Evolutionary conservation across 2,888 invertebrate species (phyloP).

Genomic region (Lottia scabra): DNA sequence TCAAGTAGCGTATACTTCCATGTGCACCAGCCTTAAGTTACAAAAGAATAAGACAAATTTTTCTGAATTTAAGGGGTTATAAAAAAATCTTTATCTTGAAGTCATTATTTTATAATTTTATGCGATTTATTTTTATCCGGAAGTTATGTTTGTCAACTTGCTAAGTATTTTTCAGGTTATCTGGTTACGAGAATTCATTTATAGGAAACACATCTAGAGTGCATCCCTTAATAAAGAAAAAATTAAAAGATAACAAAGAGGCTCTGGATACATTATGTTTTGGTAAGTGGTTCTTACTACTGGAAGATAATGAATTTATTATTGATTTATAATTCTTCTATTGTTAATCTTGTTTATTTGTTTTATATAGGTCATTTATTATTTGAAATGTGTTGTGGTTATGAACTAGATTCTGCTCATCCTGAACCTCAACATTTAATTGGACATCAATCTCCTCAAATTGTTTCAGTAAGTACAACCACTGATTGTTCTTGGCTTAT

Average conservation of each 20-base stretch:
- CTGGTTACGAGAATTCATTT: constrained; percentile 88
- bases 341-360: constrained; percentile 16
- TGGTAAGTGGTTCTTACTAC: too few species aligned
- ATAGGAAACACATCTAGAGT: constrained; percentile 80
- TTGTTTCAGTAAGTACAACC: constrained; percentile 43
- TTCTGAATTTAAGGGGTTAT: too few species aligned
- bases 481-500: neutral
- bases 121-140: too few species aligned
- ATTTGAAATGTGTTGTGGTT: constrained; percentile 92
- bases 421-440: constrained; percentile 81
- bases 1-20: too few species aligned
- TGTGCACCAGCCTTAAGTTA: too few species aligned
- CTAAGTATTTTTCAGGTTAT: constrained; percentile 75
- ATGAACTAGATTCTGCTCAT: constrained; percentile 81
- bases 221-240: constrained; percentile 72
- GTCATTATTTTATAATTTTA: neutral
- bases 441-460: constrained; percentile 68
- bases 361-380: constrained; percentile 77
- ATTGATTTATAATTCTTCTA: too few species aligned
- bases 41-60: too few species aligned
- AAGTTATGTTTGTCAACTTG: neutral
- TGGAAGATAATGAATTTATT: too few species aligned
- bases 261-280: constrained; percentile 53
- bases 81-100: neutral
- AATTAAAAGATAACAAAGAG: constrained; percentile 67